Percentiles rank a stretch among this genome's conserved stretches.
Evolutionary conservation across 2,888 invertebrate genomes (phyloP).

Genomic region (Gryllus longicercus): DNA sequence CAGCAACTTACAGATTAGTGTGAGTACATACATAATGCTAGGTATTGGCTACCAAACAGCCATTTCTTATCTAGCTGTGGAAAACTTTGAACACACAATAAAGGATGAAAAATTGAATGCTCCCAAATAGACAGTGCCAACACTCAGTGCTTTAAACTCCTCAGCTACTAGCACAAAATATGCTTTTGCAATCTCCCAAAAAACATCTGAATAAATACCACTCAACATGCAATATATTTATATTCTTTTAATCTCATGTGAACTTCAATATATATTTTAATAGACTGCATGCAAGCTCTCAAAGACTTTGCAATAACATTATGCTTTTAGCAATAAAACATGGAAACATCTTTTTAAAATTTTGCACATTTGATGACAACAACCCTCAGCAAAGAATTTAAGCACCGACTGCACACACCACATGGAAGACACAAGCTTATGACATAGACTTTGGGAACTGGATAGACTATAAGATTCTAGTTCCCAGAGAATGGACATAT

Average conservation of each 20-base stretch:
- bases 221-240: neutral
- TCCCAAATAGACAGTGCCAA: conserved; percentile 11
- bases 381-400: neutral
- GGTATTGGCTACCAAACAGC: neutral
- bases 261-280: neutral
- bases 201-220: neutral
- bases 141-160: neutral
- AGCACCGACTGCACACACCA: conserved; percentile 11
- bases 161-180: neutral
- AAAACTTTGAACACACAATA: conserved; percentile 7
- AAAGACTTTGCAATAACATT: neutral
- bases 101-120: neutral
- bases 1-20: neutral
- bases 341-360: neutral
- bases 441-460: neutral
- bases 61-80: neutral
- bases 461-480: neutral
- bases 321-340: neutral
- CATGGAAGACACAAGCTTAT: conserved; percentile 17
- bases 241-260: neutral
- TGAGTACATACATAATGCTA: neutral
- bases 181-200: neutral
- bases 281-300: neutral
- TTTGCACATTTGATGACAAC: neutral
- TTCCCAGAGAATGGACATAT: neutral